Conservation (phyloP, 2,888 invertebrate species). For the Apocheima hispidaria region DNA sequence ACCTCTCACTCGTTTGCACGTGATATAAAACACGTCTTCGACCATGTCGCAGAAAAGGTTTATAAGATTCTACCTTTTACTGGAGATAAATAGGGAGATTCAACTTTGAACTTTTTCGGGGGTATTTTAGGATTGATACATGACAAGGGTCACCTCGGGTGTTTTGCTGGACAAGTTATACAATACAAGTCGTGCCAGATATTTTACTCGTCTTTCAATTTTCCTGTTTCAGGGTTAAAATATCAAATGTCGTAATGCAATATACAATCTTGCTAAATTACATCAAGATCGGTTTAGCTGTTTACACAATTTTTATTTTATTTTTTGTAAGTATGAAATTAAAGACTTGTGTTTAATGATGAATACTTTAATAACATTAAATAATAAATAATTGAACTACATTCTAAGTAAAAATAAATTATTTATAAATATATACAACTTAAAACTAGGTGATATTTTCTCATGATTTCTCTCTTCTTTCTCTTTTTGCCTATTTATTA, state of each 20-base stretch:
- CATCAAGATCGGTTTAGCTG: too few species aligned
- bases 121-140: slow-evolving; percentile 29
- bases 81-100: slow-evolving; percentile 22
- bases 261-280: background rate
- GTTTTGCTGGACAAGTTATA: slow-evolving; percentile 1
- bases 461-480: too few species aligned
- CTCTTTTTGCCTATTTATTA: too few species aligned
- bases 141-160: slow-evolving; percentile 23
- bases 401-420: too few species aligned
- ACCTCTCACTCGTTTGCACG: slow-evolving; percentile 33
- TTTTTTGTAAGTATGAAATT: too few species aligned
- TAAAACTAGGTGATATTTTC: too few species aligned
- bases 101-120: slow-evolving; percentile 32
- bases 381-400: too few species aligned
- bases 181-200: background rate
- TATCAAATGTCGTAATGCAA: background rate
- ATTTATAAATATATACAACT: too few species aligned
- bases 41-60: slow-evolving; percentile 32
- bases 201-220: background rate
- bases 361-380: too few species aligned
- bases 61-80: slow-evolving; percentile 28
- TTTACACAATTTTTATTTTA: too few species aligned
- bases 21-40: slow-evolving; percentile 35
- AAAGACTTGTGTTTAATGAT: too few species aligned
- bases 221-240: background rate